Evolutionary conservation across 2,113 vertebrate species (phyloP), one percentile per base, ranked within the genome.

Genomic region (Pterocles gutturalis): DNA sequence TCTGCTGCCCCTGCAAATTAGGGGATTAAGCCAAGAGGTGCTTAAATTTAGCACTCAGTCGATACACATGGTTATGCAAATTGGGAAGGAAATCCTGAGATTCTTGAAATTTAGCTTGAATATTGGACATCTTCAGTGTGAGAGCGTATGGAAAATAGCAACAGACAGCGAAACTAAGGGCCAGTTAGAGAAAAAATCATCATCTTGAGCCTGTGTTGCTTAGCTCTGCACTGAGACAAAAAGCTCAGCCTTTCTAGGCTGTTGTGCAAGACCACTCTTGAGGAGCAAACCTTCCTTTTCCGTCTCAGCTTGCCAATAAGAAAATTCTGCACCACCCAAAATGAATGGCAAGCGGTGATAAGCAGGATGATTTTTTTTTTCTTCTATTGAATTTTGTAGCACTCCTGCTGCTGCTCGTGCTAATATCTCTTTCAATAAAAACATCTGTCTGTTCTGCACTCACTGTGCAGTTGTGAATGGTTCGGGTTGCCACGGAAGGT

Each of bases 21-120:
- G 65, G 84, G 80, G 94, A 97, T 97, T 96, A 96, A 82, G 49
- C 8, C 1, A 93, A 93, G 94, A 96, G 91, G 72, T 93, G 72
- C 49, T 96, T 94, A 84, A 95, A 28, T 0, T 69, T 54, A 71
- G 78, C 58, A 34, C 73, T 83, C 6, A 2, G 82, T 22, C 83
- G 89, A 65, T 82, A 72, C 55, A 34, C 11, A 22, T 84, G 77
- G 62, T 84, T 91, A 90, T 91, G 89, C 73, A 94, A 87, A 92
- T 73, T 66, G 61, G 13, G 71, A 79, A 49, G 48, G 73, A 75
- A 94, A 94, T n/a, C 2, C 9, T 6, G 65, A 89, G 70, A 83
- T 82, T 65, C 80, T 60, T 58, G 82, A 76, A 91, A 77, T 7
- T 46, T 9, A 29, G 28, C 83, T 91, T 31, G 53, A 82, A 65